Base-by-base conservation (phyloP, 2,797 vertebrate species). In the Ibycter americanus region DNA sequence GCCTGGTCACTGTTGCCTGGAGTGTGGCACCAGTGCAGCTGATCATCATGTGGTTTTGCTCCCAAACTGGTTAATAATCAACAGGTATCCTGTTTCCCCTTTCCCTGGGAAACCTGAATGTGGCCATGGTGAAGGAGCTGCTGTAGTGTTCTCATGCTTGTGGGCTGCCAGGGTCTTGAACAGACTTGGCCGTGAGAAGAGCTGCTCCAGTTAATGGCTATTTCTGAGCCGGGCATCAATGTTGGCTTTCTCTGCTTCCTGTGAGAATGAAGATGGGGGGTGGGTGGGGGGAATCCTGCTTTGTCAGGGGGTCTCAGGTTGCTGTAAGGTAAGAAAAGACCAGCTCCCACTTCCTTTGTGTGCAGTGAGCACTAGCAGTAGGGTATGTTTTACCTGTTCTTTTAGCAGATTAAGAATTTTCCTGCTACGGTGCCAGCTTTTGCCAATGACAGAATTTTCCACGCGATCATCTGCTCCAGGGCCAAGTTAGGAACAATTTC, bases 11-110 rank as follows among this genome's bases (percentile, higher is more conserved):
- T 8, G 1, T 31, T 72, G 21, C 13, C 11, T 78, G 32, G 27
- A 59, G 51, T 42, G 26, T 23, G 67, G 25, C 25, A 40, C 12
- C 5, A 25, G 49, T 32, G 6, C 32, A 79, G 51, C 81, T 89
- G 63, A 38, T 80, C 7, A 13, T 92, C 1, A 1, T 8, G 17
- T 14, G 17, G 7, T 65, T 95, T 80, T 94, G 26, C 38, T 87
- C 13, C 47, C 36, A 36, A 65, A 58, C 34, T 61, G 40, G 67
- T 89, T 93, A 96, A 94, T 93, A 71, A 94, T 89, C 59, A 71
- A 52, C 56, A 56, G 34, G 23, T 74, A 19, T 5, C 34, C 2
- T 3, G 1, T 90, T 94, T 93, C 44, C 34, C n/a, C 40, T 83
- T 94, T 72, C 42, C 22, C 26, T 85, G 89, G 74, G 71, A 52